phyloP scores from a whole-genome alignment of 2,888 invertebrate species.

The Syrista parreyssii region DNA sequence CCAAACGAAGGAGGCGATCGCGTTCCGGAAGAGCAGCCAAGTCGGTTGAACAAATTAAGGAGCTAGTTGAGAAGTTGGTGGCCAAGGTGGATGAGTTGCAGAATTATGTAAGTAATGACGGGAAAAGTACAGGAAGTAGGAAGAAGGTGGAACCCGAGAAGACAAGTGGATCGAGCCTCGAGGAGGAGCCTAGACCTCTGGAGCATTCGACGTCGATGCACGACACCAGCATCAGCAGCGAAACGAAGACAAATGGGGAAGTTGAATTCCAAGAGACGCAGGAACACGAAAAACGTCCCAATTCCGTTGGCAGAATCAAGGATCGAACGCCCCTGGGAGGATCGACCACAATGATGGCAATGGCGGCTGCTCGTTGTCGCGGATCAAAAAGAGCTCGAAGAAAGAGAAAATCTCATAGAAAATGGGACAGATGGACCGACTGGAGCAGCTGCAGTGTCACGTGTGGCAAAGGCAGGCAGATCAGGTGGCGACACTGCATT shows the following conservation, averaged over 20 bases:
- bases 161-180: background rate
- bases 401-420: conserved; percentile 31
- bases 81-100: conserved; percentile 42
- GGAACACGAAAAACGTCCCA: background rate
- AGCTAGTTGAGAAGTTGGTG: conserved; percentile 41
- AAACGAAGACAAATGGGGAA: too few relatives aligned
- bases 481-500: conserved; percentile 70
- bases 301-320: background rate
- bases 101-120: conserved; percentile 10
- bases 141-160: background rate
- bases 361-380: background rate
- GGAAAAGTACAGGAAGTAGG: background rate
- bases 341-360: background rate
- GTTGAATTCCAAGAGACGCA: too few relatives aligned
- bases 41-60: conserved; percentile 44
- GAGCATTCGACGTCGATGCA: background rate
- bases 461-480: conserved; percentile 73
- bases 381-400: conserved; percentile 3
- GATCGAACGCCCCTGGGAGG: background rate
- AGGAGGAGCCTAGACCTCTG: background rate
- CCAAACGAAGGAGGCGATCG: background rate
- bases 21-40: conserved; percentile 21
- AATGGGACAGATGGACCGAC: conserved; percentile 69
- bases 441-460: conserved; percentile 76
- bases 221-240: background rate